Base-by-base conservation (phyloP, 1,140 invertebrate species). In the Macrosteles quadrilineatus region DNA sequence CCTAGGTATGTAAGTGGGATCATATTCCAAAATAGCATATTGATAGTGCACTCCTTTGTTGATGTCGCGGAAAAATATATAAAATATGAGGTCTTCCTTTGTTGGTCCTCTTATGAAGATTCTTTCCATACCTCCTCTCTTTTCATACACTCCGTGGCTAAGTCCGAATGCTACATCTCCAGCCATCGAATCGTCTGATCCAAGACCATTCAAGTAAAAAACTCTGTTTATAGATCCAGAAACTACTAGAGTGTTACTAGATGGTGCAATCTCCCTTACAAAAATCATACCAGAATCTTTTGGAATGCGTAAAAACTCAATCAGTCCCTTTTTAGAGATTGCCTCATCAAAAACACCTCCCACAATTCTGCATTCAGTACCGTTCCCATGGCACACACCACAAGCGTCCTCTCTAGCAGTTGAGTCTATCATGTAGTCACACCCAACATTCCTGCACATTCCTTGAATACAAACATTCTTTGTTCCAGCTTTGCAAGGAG, bases 341-440 rank as follows among this genome's bases (percentile, higher is more conserved):
- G 70, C 63, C 47, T 71, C 66, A 53, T 32, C 29, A 43, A 76
- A 84, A 31, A 75, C 71, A 21, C 81, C 80, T 31, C 83, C 75
- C 2, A 84, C 72, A 14, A 76, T 69, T 53, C 75, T 84, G 73
- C 89, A 91, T 25, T 85, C 83, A 0, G 85, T 86, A 0, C 88
- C 88, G 75, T 90, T 87, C 1, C 89, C 89, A 75, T 88, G 86
- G 76, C 89, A 91, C 1, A 90, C 77, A 0, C 89, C 89, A 76
- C 89, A 91, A 12, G 83, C 77, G 76, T 91, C 89, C 71, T 89
- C 87, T 30, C 85, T 81, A 0, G 88, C 87, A 50, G 82, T 79
- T 0, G 88, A 90, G 74, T 88, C 86, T 14, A 90, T 77, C 3
- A 80, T 75, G 82, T 84, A 88, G 77, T 91, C 89, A 80, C 89